phyloP scores from a whole-genome alignment of 2,797 vertebrate genomes.

The Ceryle rudis region DNA sequence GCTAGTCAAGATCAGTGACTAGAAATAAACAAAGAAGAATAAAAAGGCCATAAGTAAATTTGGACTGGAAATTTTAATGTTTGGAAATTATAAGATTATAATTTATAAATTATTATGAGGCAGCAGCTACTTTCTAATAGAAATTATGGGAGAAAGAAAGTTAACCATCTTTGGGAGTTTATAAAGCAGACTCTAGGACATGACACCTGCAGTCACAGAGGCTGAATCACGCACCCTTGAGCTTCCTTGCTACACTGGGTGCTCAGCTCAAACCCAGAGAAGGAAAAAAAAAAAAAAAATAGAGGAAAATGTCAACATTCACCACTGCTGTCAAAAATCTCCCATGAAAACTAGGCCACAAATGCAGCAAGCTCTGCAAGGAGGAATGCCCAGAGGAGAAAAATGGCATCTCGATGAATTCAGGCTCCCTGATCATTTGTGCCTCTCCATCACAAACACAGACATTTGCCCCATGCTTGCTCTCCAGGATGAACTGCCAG shows the following conservation, averaged over 20 bases:
- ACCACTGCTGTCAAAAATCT: slow-evolving; percentile 7
- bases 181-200: not conserved
- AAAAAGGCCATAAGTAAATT: no score
- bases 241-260: not conserved
- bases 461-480: not conserved
- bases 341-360: slow-evolving; percentile 35
- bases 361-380: not conserved
- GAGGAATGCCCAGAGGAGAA: slow-evolving; percentile 13
- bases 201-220: not conserved
- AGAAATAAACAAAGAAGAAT: not conserved
- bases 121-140: no score
- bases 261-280: not conserved
- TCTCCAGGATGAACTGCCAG: not conserved
- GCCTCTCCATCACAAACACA: not conserved
- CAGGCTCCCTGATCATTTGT: not conserved
- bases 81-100: no score
- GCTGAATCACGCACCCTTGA: not conserved
- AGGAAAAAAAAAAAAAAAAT: not conserved
- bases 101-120: no score
- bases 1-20: not conserved
- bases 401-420: not conserved
- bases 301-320: not conserved
- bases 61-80: no score
- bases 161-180: no score
- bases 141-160: no score